Conservation (phyloP, 2,797 vertebrate species). For the Esox masquinongy region DNA sequence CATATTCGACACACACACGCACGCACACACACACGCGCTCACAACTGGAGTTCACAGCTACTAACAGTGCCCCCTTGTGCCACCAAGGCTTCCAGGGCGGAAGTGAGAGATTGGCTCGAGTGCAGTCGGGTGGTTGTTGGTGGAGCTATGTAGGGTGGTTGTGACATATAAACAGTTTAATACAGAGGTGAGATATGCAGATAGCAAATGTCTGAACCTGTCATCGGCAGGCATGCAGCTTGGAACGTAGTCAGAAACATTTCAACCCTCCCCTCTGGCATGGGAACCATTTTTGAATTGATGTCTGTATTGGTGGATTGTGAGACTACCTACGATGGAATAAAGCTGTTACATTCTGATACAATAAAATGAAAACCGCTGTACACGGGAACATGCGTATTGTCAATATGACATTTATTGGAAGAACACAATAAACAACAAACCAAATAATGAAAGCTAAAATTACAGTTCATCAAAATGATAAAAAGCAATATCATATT, state of each 20-base stretch:
- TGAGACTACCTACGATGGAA: background rate
- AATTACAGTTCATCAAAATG: background rate
- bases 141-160: background rate
- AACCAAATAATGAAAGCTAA: background rate
- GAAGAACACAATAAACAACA: background rate
- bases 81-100: constrained; percentile 31
- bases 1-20: background rate
- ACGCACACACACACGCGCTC: constrained; percentile 11
- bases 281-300: background rate
- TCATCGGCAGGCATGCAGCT: background rate
- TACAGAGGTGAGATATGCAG: background rate
- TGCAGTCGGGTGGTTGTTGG: background rate
- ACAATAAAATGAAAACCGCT: background rate
- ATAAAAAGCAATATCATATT: background rate
- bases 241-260: background rate
- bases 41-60: constrained; percentile 23
- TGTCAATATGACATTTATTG: background rate
- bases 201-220: constrained; percentile 2
- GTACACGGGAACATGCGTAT: background rate
- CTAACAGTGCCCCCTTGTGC: constrained; percentile 72
- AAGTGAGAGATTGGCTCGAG: constrained; percentile 53
- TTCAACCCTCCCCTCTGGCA: background rate
- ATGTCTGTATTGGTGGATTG: background rate
- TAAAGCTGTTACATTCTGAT: background rate
- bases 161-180: background rate